These are phyloP conservation scores for Microcebus griseorufus DNA, from an alignment of 2,113 vertebrate genomes.

Conservation along the genomic window DNA sequence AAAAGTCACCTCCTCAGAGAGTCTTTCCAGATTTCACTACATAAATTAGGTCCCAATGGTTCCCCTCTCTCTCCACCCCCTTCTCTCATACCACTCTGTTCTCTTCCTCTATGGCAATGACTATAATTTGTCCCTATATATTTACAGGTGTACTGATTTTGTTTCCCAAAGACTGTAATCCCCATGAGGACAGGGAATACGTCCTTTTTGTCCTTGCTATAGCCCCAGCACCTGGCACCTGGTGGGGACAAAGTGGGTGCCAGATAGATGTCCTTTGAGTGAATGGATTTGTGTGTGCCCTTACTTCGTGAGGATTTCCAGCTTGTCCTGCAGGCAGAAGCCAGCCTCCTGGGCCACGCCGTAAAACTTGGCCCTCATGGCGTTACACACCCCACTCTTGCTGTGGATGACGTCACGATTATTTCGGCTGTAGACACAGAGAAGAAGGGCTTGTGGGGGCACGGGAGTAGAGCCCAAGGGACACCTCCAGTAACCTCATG, in stretches of 20 bases:
- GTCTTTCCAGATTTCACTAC: background rate
- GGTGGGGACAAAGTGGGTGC: background rate
- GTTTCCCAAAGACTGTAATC: background rate
- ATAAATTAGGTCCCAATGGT: background rate
- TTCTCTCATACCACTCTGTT: background rate
- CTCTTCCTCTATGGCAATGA: background rate
- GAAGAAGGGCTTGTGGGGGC: background rate
- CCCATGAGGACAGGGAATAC: background rate
- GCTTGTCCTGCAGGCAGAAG: slow-evolving; percentile 78
- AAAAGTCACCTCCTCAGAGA: background rate
- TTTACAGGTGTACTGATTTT: background rate
- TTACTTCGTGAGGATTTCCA: slow-evolving; percentile 85
- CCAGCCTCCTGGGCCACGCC: slow-evolving; percentile 79
- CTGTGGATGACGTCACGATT: slow-evolving; percentile 67
- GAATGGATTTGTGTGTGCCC: accelerated
- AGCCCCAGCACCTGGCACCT: background rate
- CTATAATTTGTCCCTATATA: background rate
- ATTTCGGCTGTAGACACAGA: slow-evolving; percentile 44
- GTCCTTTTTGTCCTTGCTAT: background rate
- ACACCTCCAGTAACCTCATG: background rate
- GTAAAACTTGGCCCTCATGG: slow-evolving; percentile 81
- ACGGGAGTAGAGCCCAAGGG: background rate
- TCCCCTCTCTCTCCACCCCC: no score
- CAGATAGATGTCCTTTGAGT: background rate
- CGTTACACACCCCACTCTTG: slow-evolving; percentile 71